Evolutionary conservation across 1,140 invertebrate species (phyloP).

Genomic region (Rhizoglyphus robini): DNA sequence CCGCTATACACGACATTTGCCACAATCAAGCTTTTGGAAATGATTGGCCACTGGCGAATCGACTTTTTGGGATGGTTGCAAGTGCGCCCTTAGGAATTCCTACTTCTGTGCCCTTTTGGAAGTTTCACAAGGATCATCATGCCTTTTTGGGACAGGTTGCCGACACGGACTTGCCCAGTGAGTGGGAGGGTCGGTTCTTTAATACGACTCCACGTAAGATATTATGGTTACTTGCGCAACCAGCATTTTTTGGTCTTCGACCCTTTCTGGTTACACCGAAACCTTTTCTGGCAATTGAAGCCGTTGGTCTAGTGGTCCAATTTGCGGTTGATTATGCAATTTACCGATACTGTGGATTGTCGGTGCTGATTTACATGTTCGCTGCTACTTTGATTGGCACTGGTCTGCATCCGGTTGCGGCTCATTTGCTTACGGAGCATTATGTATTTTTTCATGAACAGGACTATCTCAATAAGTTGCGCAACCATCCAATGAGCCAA

Average conservation of each 20-base stretch:
- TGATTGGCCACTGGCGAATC: conserved; percentile 61
- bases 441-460: conserved; percentile 91
- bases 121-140: conserved; percentile 96
- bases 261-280: conserved; percentile 84
- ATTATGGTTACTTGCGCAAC: conserved; percentile 83
- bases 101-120: conserved; percentile 88
- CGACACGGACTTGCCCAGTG: conserved; percentile 90
- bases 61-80: conserved; percentile 78
- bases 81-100: conserved; percentile 91
- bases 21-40: conserved; percentile 95
- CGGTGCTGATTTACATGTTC: conserved; percentile 68
- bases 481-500: conserved; percentile 33
- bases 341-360: conserved; percentile 61
- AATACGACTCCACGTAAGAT: conserved; percentile 82
- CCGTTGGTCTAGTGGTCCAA: conserved; percentile 76
- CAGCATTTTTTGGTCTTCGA: conserved; percentile 85
- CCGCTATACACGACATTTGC: conserved; percentile 92
- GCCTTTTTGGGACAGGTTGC: conserved; percentile 61
- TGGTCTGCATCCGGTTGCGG: conserved; percentile 93
- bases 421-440: conserved; percentile 97
- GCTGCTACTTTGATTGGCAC: conserved; percentile 82
- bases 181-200: conserved; percentile 82
- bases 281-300: conserved; percentile 58
- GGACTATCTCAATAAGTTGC: not conserved
- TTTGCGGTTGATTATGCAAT: conserved; percentile 65